These are phyloP conservation scores for Bubo bubo DNA, from an alignment of 2,113 vertebrate genomes.

Conservation along the genomic window DNA sequence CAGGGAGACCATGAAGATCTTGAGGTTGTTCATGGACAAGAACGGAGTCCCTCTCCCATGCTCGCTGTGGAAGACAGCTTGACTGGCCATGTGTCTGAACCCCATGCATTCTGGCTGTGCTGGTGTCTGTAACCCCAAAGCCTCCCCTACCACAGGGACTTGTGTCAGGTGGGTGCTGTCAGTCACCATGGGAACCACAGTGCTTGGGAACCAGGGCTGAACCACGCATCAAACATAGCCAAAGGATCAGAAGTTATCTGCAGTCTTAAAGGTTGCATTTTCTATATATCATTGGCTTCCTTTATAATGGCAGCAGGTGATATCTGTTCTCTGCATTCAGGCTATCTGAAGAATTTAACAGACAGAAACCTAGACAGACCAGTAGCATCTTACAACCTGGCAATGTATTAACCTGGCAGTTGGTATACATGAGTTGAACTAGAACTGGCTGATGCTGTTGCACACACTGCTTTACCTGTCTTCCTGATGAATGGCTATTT, in stretches of 20 bases:
- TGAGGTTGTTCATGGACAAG: background rate
- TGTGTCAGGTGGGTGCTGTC: background rate
- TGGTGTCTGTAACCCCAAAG: background rate
- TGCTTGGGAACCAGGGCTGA: background rate
- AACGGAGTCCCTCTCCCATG: background rate
- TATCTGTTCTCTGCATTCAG: background rate
- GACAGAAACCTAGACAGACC: background rate
- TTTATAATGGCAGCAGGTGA: background rate
- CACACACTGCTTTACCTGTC: background rate
- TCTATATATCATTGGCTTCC: background rate
- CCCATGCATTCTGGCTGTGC: background rate
- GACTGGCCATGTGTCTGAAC: background rate
- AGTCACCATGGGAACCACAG: background rate
- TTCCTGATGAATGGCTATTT: background rate
- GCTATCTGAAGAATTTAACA: background rate
- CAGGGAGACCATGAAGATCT: background rate
- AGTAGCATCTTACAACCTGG: background rate
- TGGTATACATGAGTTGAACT: background rate
- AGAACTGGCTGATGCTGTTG: background rate
- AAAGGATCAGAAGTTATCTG: background rate
- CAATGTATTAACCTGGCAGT: background rate
- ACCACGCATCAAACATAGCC: background rate
- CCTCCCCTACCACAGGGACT: background rate
- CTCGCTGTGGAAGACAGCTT: background rate
- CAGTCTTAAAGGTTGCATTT: background rate